A percentile compares a stretch with the other conserved stretches of the same genome.
Evolutionary conservation across 2,113 vertebrate genomes (phyloP).

Genomic region (Lophura nycthemera): DNA sequence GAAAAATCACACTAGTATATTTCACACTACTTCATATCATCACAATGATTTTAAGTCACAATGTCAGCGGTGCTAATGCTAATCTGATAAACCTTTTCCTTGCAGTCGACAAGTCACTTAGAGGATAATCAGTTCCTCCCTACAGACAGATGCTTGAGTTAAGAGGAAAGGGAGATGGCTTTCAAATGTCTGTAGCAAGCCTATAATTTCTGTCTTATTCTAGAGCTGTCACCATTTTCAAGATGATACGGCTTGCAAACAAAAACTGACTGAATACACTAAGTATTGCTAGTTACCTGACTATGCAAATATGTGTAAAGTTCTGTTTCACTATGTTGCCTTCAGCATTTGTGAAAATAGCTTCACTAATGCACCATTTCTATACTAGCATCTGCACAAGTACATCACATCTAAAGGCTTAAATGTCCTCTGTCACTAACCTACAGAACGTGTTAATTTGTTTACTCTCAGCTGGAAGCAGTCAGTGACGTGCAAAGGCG

Average conservation of each 20-base stretch:
- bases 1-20: not conserved
- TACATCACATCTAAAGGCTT: not conserved
- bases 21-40: not conserved
- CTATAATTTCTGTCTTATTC: not conserved
- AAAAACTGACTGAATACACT: not conserved
- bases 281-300: not conserved
- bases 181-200: not conserved
- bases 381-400: not conserved
- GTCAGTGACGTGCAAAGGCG: not conserved
- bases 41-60: not conserved
- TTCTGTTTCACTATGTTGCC: not conserved
- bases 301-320: not conserved
- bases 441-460: not conserved
- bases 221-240: not conserved
- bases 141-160: not conserved
- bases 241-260: not conserved
- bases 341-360: not conserved
- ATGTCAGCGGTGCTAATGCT: not conserved
- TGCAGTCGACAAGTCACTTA: not conserved
- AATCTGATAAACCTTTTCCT: not conserved
- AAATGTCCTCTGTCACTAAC: not conserved
- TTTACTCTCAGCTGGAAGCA: not conserved
- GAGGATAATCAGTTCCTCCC: not conserved
- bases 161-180: not conserved
- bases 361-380: not conserved